These are phyloP conservation scores for Trichogramma pretiosum DNA, from an alignment of 1,140 invertebrate species.

Conservation along the genomic window DNA sequence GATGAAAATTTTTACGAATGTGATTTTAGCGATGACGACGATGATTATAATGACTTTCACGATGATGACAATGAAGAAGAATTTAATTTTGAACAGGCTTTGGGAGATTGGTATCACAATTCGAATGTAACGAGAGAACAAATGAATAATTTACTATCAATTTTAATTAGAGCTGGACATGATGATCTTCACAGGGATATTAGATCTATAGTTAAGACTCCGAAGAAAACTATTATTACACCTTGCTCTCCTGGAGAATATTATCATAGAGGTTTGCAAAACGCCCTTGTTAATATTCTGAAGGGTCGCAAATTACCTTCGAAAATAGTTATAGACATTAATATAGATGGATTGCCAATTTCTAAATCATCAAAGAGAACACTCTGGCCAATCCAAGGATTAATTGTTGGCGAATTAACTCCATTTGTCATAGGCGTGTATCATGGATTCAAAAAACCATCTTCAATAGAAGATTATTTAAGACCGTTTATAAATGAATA, in stretches of 20 bases:
- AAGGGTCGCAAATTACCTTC: background rate
- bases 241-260: background rate
- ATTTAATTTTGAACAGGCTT: background rate
- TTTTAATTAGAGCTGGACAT: background rate
- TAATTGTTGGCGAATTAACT: background rate
- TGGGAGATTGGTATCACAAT: background rate
- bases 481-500: conserved; percentile 21
- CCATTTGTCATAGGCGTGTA: conserved; percentile 23
- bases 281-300: background rate
- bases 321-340: background rate
- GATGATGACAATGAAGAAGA: background rate
- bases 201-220: background rate
- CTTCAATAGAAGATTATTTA: conserved; percentile 17
- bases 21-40: background rate
- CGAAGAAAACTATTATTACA: background rate
- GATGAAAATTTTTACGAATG: background rate
- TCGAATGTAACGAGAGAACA: background rate
- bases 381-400: conserved; percentile 2
- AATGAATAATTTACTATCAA: background rate
- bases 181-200: background rate
- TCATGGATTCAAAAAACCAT: conserved; percentile 21
- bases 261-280: background rate
- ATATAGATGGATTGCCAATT: background rate
- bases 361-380: background rate
- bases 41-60: background rate